phyloP scores from a whole-genome alignment of 2,888 invertebrate species.

The Bellardia bayeri region DNA sequence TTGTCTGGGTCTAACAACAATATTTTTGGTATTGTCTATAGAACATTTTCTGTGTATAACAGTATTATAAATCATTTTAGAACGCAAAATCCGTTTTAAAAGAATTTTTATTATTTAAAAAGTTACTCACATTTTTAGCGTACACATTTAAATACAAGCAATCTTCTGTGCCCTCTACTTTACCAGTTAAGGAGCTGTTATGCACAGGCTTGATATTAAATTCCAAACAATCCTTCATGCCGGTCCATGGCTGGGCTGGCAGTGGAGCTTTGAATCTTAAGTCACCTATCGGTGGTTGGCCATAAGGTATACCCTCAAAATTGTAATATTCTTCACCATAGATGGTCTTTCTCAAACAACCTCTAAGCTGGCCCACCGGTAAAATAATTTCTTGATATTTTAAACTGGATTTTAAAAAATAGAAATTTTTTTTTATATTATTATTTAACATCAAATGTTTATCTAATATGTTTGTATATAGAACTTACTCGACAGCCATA shows the following conservation, averaged over 20 bases:
- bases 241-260: conserved; percentile 84
- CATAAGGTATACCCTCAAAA: conserved; percentile 83
- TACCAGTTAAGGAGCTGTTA: conserved; percentile 76
- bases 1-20: too few species aligned
- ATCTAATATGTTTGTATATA: not conserved
- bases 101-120: not conserved
- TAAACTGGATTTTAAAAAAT: conserved; percentile 7
- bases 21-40: too few species aligned
- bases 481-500: conserved; percentile 20
- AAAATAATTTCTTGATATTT: conserved; percentile 71
- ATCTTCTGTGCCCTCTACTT: conserved; percentile 84
- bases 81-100: too few species aligned
- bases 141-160: conserved; percentile 85
- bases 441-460: not conserved
- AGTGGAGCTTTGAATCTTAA: conserved; percentile 84
- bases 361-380: conserved; percentile 80
- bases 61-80: too few species aligned
- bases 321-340: conserved; percentile 81
- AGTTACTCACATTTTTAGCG: conserved; percentile 78
- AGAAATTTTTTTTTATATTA: not conserved
- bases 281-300: conserved; percentile 82
- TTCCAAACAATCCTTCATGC: conserved; percentile 82
- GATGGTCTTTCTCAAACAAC: conserved; percentile 80
- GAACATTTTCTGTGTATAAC: too few species aligned
- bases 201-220: conserved; percentile 81